These are phyloP conservation scores for Aphidoletes aphidimyza DNA, from an alignment of 2,888 invertebrate genomes.

Conservation along the genomic window DNA sequence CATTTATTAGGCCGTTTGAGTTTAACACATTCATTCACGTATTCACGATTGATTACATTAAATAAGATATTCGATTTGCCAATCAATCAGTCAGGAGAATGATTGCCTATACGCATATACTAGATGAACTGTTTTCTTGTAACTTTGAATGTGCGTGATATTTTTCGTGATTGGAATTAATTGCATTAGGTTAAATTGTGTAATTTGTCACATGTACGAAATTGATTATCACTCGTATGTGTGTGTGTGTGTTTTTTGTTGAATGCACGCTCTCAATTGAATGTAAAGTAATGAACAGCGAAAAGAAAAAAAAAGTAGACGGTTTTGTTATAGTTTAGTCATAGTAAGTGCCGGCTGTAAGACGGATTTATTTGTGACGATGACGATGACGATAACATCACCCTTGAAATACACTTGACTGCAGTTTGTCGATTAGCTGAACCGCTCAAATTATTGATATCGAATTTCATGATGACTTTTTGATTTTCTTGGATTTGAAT, in stretches of 20 bases:
- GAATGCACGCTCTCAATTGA: no score
- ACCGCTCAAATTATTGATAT: background rate
- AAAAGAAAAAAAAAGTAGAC: background rate
- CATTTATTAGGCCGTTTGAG: no score
- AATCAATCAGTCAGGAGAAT: background rate
- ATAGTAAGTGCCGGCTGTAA: background rate
- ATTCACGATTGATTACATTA: background rate
- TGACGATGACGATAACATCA: background rate
- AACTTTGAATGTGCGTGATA: background rate
- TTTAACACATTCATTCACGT: background rate
- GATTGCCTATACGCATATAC: background rate
- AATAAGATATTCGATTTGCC: no score
- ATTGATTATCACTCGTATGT: constrained; percentile 21
- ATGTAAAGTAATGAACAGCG: background rate
- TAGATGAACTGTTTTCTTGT: background rate
- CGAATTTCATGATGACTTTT: background rate
- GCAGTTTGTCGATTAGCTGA: constrained; percentile 12
- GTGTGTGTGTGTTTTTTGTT: background rate
- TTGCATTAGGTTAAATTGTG: constrained; percentile 17
- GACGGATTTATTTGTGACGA: background rate
- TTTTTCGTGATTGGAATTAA: constrained; percentile 25
- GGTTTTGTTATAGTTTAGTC: no score
- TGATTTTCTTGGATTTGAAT: background rate
- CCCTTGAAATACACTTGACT: background rate
- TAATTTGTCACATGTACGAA: constrained; percentile 17